phyloP scores from a whole-genome alignment of 2,797 vertebrate species.

The Thamnophis elegans region DNA sequence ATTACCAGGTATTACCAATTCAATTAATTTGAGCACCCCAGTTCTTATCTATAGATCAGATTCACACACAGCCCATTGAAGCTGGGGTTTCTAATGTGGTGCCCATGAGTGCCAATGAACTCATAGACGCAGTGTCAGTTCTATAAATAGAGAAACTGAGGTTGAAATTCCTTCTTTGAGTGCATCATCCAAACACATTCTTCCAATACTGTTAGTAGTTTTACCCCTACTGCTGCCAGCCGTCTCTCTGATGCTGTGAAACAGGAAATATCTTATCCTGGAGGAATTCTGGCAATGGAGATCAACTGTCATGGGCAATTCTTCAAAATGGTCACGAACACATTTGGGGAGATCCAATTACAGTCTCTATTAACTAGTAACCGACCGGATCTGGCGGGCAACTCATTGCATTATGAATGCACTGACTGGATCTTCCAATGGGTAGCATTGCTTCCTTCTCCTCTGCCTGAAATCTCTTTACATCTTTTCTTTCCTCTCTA shows the following conservation, averaged over 20 bases:
- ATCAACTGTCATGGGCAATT: background rate
- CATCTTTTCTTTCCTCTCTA: background rate
- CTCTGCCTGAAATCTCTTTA: background rate
- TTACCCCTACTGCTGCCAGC: background rate
- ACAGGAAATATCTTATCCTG: background rate
- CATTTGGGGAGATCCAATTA: background rate
- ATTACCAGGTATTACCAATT: background rate
- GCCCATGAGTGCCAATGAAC: background rate
- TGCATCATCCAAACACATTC: background rate
- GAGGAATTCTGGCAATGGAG: background rate
- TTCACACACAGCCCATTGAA: background rate
- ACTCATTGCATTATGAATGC: background rate
- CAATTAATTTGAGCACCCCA: background rate
- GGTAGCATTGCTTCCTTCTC: background rate
- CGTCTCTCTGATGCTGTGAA: background rate
- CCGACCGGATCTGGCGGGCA: background rate
- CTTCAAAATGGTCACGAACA: background rate
- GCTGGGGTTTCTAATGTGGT: background rate
- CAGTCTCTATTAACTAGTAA: background rate
- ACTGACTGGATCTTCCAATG: background rate
- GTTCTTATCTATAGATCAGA: background rate
- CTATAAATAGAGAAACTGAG: background rate
- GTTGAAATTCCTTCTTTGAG: background rate
- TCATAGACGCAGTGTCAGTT: background rate
- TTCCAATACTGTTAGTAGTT: background rate